A percentile compares a stretch with the other conserved stretches of the same genome.
Evolutionary conservation across 2,113 vertebrate species (phyloP).

Genomic region (Cyrtonyx montezumae): DNA sequence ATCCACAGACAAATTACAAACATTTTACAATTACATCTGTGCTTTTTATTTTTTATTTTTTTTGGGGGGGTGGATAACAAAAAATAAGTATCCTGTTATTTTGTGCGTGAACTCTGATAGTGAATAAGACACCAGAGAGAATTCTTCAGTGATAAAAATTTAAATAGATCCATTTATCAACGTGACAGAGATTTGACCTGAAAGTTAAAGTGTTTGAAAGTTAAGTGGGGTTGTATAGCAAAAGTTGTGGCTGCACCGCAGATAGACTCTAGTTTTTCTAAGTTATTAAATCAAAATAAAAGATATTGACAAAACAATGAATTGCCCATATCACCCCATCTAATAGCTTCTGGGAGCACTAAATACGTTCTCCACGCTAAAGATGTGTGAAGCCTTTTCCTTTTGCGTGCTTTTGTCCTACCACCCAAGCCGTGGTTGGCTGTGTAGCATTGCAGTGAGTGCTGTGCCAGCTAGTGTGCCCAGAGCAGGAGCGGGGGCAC

Average conservation of each 20-base stretch:
- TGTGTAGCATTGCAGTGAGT: neutral
- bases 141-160: slow-evolving; percentile 64
- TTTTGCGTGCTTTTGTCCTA: neutral
- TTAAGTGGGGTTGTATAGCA: slow-evolving; percentile 53
- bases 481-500: neutral
- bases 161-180: slow-evolving; percentile 74
- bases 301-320: slow-evolving; percentile 66
- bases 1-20: neutral
- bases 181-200: slow-evolving; percentile 67
- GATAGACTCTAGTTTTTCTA: neutral
- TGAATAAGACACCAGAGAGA: slow-evolving; percentile 58
- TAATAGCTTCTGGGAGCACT: slow-evolving; percentile 30
- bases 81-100: slow-evolving; percentile 51
- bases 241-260: slow-evolving; percentile 12
- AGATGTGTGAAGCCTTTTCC: neutral
- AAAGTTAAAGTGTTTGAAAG: slow-evolving; percentile 66
- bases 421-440: neutral
- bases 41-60: neutral
- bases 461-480: neutral
- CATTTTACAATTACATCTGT: neutral
- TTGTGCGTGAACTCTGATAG: slow-evolving; percentile 65
- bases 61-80: slow-evolving; percentile 23
- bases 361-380: neutral
- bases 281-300: slow-evolving; percentile 70
- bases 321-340: slow-evolving; percentile 28